Percentiles rank a stretch among this genome's conserved stretches.
Evolutionary conservation across 64 coral and sea anemone species (phyloP).

Genomic region (Porites australiensis): DNA sequence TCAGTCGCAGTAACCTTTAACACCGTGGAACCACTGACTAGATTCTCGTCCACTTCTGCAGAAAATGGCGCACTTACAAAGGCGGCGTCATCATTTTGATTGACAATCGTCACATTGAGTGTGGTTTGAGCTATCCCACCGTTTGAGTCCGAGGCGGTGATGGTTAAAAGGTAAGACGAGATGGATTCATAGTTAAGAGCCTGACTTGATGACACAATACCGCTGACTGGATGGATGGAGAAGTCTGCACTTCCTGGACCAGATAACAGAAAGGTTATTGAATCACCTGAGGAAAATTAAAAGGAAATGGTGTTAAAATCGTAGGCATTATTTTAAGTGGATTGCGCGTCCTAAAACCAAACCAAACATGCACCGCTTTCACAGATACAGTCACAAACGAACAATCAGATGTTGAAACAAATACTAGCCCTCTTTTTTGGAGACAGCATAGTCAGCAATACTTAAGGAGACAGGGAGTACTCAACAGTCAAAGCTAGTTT

Average conservation of each 20-base stretch:
- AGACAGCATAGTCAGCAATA: no score
- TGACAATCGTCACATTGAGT: slow-evolving; percentile 29
- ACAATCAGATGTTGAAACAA: no score
- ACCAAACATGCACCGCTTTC: no score
- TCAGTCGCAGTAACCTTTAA: slow-evolving; percentile 27
- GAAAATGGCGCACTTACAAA: slow-evolving; percentile 17
- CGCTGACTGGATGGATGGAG: slow-evolving; percentile 34
- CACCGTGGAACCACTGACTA: slow-evolving; percentile 21
- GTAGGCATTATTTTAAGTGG: no score
- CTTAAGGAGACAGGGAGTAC: no score
- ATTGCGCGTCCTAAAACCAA: no score
- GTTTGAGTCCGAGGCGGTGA: slow-evolving; percentile 32
- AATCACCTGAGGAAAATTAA: neutral
- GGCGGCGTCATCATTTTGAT: slow-evolving; percentile 43
- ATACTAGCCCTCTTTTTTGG: no score
- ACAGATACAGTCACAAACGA: no score
- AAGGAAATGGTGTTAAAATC: no score
- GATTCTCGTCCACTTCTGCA: slow-evolving; percentile 28
- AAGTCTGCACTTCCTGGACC: slow-evolving; percentile 52
- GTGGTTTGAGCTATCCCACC: slow-evolving; percentile 6
- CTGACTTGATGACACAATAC: slow-evolving; percentile 17
- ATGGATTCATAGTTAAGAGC: slow-evolving; percentile 27
- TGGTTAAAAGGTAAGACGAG: slow-evolving; percentile 21
- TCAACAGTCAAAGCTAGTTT: no score
- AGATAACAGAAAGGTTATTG: slow-evolving; percentile 15